phyloP scores from a whole-genome alignment of 2,797 vertebrate genomes.

The Pangasius sanitwongsei region DNA sequence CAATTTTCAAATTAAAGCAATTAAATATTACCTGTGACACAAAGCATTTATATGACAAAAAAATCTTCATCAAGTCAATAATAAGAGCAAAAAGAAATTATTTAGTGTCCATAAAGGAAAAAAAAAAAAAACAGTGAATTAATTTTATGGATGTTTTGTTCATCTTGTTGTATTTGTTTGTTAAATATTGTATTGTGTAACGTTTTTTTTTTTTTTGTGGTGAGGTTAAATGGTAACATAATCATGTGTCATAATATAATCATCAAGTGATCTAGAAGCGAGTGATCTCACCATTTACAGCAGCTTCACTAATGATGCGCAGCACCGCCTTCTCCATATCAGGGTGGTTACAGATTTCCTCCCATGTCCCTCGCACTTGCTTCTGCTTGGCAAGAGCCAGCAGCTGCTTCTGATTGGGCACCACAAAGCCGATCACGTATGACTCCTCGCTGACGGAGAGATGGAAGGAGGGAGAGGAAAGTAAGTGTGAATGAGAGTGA shows the following conservation, averaged over 20 bases:
- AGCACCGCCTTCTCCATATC: constrained; percentile 91
- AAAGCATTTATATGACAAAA: neutral
- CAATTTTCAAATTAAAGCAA: neutral
- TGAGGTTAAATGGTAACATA: neutral
- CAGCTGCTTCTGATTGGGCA: constrained; percentile 95
- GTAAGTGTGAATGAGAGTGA: neutral
- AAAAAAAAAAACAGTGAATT: neutral
- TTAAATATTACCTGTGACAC: neutral
- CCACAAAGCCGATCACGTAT: constrained; percentile 95
- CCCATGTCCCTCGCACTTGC: constrained; percentile 83
- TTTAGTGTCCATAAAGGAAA: neutral
- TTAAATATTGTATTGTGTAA: neutral
- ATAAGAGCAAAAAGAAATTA: neutral
- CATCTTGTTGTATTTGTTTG: neutral
- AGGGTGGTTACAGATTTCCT: constrained; percentile 88
- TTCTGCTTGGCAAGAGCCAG: constrained; percentile 81
- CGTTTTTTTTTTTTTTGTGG: neutral
- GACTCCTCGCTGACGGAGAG: constrained; percentile 85
- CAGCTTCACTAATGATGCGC: constrained; percentile 86
- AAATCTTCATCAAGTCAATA: neutral
- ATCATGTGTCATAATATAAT: neutral
- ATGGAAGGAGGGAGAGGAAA: constrained; percentile 48
- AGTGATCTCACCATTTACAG: constrained; percentile 77
- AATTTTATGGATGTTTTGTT: neutral
- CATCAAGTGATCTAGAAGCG: neutral